Evolutionary conservation across 1,140 invertebrate species (phyloP), one percentile per base, ranked within the genome.

Genomic region (Chrysomallon squamiferum): DNA sequence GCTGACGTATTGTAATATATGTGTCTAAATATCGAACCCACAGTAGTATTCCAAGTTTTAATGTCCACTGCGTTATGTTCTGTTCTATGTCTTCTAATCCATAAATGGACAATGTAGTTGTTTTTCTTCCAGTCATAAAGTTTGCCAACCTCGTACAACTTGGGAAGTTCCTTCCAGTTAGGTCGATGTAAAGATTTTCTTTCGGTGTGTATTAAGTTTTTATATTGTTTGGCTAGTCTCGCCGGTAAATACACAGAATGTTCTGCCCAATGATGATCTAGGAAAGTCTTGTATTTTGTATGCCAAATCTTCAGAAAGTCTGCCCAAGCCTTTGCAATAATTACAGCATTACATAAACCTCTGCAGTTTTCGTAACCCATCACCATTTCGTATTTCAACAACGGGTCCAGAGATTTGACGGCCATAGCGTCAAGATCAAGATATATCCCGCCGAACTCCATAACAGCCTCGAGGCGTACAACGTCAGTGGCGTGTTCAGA

Each of bases 301-400:
- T 54, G 50, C 50, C 50, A 22, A 22, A 54, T 54, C 50, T 54
- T 54, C 50, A 54, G 25, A 30, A 54, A 54, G 29, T 54, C 50
- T 15, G 50, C 50, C 13, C n/a, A 54, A 30, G 50, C 22, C 25
- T 22, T 27, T 30, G 6, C 25, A 0, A 54, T 54, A 18, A 54
- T 29, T 27, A 27, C 29, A 3, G 18, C 50, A 27, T 29, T 54
- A 20, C 50, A 54, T 27, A 54, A 54, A 54, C 50, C 50, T 20
- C 25, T 30, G 3, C 3, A 13, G 13, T 25, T 0, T 3, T 54
- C 50, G 29, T 50, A 50, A 15, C 50, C 50, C 50, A 54, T 54
- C 3, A 54, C 50, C 15, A 29, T 22, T 5, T 54, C 50, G 13
- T 54, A 54, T 20, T 54, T 54, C 50, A 54, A 27, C 25, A 54